Evolutionary conservation across 2,113 vertebrate genomes (phyloP), one percentile per base, ranked within the genome.

Genomic region (Steatornis caripensis): DNA sequence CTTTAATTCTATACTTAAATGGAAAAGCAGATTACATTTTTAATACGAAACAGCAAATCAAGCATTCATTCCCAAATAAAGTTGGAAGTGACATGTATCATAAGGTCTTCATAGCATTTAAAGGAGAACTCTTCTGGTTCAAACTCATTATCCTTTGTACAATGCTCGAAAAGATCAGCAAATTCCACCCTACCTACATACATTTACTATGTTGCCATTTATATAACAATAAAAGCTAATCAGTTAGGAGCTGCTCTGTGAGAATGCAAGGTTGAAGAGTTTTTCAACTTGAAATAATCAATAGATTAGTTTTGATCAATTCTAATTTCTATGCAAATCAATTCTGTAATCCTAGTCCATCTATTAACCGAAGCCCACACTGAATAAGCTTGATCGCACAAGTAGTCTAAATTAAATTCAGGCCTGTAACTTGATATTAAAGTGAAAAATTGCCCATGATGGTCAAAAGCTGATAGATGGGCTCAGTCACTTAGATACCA

Each of bases 231-330:
- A 84, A 82, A 84, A 70, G 32, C 53, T 69, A 93, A 87, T 90
- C 48, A 60, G 39, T 69, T 53, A 74, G 58, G 48, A 82, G 45
- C 9, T 72, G 27, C 37, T 72, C 49, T 55, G 5, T 32, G 61
- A 68, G 48, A 90, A 87, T 32, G 61, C 23, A 62, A 82, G n/a
- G 61, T 43, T 91, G 54, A 82, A 89, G 74, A 69, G 57, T 11
- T 87, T 97, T 95, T 94, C 84, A 92, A 15, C 80, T 17, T 85
- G 65, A 93, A 95, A 92, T 87, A 92, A 87, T 92, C 89, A 93
- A 93, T 93, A 91, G 77, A 61, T 89, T 57, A 61, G 37, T 69
- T 92, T n/a, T 68, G 71, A 91, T 96, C 89, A 82, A 83, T 93
- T 76, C 65, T 94, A 87, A 90, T 95, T 95, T 82, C 86, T 78